Conservation (phyloP, 30 jellyfish, hydroid and myxozoan species). For the Clytia hemisphaerica region DNA sequence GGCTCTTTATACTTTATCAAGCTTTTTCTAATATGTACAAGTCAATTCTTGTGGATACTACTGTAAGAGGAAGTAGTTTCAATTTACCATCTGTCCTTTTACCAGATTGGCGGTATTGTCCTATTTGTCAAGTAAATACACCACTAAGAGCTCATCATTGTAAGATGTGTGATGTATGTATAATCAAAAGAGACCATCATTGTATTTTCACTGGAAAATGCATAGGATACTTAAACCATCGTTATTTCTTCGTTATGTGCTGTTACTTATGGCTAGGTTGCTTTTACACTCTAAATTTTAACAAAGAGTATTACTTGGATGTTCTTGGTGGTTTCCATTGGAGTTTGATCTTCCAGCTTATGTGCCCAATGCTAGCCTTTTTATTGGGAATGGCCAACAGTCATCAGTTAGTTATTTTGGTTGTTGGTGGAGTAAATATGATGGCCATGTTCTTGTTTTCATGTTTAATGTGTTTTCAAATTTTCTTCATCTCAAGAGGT, state of each 20-base stretch:
- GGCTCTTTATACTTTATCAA: constrained; percentile 48
- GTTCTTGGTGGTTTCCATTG: constrained; percentile 54
- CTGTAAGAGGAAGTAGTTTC: constrained; percentile 32
- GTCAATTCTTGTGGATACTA: constrained; percentile 54
- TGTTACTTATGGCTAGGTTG: constrained; percentile 75
- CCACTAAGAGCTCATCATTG: constrained; percentile 95
- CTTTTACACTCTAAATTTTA: constrained; percentile 45
- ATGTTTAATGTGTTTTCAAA: constrained; percentile 68
- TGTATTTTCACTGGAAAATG: constrained; percentile 89
- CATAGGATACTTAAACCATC: constrained; percentile 78
- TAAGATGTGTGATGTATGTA: constrained; percentile 77
- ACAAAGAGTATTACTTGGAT: constrained; percentile 50
- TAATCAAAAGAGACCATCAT: constrained; percentile 84
- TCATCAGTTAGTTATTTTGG: constrained; percentile 41
- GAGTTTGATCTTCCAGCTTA: constrained; percentile 32
- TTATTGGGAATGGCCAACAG: constrained; percentile 45
- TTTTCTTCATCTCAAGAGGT: constrained; percentile 80
- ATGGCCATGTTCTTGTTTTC: constrained; percentile 75
- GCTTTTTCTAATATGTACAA: constrained; percentile 62
- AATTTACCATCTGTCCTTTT: constrained; percentile 78
- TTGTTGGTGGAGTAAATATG: constrained; percentile 63
- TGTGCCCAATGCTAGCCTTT: constrained; percentile 71
- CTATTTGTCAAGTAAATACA: constrained; percentile 74
- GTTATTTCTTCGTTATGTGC: constrained; percentile 65
- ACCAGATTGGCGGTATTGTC: constrained; percentile 83